Percentiles rank a stretch among this genome's conserved stretches.
phyloP scores from a whole-genome alignment of 2,888 invertebrate species.

The Diplolepis rosae region DNA sequence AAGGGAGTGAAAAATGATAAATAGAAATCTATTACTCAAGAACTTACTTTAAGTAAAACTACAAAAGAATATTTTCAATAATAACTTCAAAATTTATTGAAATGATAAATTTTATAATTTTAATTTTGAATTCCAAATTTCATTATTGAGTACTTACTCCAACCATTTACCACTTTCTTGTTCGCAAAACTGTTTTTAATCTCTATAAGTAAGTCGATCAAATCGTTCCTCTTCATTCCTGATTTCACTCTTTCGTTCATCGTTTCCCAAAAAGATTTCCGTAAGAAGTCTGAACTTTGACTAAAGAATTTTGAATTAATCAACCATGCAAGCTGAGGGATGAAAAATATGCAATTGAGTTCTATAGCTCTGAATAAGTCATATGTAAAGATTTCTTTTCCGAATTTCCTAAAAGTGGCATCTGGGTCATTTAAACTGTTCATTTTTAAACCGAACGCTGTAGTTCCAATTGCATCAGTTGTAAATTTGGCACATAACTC shows the following conservation, averaged over 20 bases:
- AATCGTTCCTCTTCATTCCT: slow-evolving; percentile 69
- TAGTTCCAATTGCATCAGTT: slow-evolving; percentile 74
- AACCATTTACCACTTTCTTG: slow-evolving; percentile 34
- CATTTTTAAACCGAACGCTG: slow-evolving; percentile 74
- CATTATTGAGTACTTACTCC: slow-evolving; percentile 51
- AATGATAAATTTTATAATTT: too few species aligned
- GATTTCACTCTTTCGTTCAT: slow-evolving; percentile 70
- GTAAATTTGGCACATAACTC: slow-evolving; percentile 62
- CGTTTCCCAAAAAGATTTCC: slow-evolving; percentile 71
- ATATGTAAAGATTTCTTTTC: slow-evolving; percentile 70
- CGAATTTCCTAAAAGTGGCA: slow-evolving; percentile 72
- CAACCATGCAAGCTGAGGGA: slow-evolving; percentile 69
- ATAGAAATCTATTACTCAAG: too few species aligned
- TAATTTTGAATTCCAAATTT: too few species aligned
- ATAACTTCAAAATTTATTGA: too few species aligned
- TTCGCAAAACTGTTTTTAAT: slow-evolving; percentile 61
- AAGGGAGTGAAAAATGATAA: too few species aligned
- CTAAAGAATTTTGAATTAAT: slow-evolving; percentile 71
- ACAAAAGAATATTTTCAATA: too few species aligned
- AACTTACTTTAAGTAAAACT: too few species aligned
- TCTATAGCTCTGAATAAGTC: slow-evolving; percentile 66
- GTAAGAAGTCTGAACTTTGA: slow-evolving; percentile 68
- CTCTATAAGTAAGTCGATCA: slow-evolving; percentile 74
- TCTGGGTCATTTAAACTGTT: slow-evolving; percentile 73
- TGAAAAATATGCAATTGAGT: slow-evolving; percentile 71